Evolutionary conservation across 2,113 vertebrate genomes (phyloP).

Genomic region (Gallinago paraguaiae): DNA sequence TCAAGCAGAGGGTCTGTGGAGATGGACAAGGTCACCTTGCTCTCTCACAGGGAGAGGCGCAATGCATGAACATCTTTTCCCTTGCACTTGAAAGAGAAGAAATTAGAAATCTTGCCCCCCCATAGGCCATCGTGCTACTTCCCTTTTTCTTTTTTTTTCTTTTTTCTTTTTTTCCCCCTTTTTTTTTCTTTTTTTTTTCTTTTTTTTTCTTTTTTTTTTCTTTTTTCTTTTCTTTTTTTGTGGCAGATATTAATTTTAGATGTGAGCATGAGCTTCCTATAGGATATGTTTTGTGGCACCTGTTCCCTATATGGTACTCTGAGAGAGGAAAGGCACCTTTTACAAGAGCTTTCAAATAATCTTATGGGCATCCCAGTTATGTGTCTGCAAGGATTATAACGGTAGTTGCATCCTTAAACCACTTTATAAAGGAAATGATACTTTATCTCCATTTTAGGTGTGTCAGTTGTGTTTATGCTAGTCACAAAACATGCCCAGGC

Average conservation of each 20-base stretch:
- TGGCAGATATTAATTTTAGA: neutral
- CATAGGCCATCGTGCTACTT: neutral
- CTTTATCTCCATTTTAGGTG: neutral
- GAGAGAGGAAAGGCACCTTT: neutral
- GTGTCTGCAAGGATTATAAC: neutral
- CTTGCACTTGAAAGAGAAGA: neutral
- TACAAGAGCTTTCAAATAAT: neutral
- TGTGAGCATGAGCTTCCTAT: neutral
- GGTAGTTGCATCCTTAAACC: neutral
- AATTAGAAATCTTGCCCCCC: neutral
- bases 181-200: neutral
- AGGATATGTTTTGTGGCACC: neutral
- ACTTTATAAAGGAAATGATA: neutral
- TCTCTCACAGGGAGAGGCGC: neutral
- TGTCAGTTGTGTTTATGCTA: neutral
- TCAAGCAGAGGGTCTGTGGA: neutral
- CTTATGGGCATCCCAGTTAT: neutral
- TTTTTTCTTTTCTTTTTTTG: neutral
- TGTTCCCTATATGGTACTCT: neutral
- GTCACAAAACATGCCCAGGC: neutral
- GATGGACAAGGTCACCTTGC: neutral
- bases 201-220: neutral
- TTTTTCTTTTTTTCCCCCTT: too few species aligned
- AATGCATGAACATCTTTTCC: neutral
- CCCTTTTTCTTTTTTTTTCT: neutral